These are phyloP conservation scores for Labia minor DNA, from an alignment of 2,888 invertebrate genomes.

Conservation along the genomic window DNA sequence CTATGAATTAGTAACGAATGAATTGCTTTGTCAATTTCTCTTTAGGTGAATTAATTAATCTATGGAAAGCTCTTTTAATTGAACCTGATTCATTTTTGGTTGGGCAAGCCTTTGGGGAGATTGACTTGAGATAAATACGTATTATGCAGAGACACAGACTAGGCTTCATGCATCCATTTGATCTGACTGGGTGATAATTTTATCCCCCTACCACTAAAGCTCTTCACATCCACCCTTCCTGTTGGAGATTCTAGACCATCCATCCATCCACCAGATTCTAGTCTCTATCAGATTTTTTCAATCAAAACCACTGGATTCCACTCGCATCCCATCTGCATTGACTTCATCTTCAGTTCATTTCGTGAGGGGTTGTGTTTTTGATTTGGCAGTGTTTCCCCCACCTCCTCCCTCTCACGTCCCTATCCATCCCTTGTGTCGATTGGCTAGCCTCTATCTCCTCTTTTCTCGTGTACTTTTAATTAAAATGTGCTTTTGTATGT, in stretches of 20 bases:
- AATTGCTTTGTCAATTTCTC: too few relatives aligned
- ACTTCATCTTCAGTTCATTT: constrained; percentile 13
- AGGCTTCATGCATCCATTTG: neutral
- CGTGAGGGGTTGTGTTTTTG: constrained; percentile 13
- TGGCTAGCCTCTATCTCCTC: neutral
- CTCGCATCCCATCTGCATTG: neutral
- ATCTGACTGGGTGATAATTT: neutral
- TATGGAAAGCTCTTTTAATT: too few relatives aligned
- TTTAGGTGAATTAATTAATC: too few relatives aligned
- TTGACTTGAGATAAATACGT: neutral
- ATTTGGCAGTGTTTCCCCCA: neutral
- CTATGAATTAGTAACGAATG: too few relatives aligned
- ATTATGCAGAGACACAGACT: neutral
- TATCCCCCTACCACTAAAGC: neutral
- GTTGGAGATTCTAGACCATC: neutral
- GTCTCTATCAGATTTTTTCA: constrained; percentile 3
- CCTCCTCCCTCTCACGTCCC: neutral
- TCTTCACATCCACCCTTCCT: too few relatives aligned
- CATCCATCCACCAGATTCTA: neutral
- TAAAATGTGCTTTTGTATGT: constrained; percentile 13
- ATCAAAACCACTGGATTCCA: neutral
- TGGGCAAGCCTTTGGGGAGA: neutral
- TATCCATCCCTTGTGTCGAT: neutral
- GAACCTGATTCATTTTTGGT: too few relatives aligned
- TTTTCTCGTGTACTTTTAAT: neutral